Evolutionary conservation across 2,888 invertebrate genomes (phyloP).

Genomic region (Zhengitettix transpicula): DNA sequence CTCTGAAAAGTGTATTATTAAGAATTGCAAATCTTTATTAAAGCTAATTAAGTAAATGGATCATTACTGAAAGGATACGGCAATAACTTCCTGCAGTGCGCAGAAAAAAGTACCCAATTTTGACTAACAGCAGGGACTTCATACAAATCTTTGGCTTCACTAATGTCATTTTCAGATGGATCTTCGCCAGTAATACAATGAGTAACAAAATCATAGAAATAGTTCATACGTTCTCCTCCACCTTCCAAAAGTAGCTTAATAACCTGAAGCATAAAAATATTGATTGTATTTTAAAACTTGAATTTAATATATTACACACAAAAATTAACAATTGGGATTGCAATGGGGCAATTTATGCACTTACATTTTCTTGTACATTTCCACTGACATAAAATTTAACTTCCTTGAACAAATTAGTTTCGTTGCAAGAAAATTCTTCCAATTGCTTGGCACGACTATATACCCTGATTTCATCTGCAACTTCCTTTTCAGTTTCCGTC

Average conservation of each 20-base stretch:
- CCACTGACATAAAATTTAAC: constrained; percentile 72
- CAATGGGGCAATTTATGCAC: not conserved
- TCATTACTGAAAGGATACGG: constrained; percentile 34
- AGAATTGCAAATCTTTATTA: no score
- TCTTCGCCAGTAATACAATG: constrained; percentile 80
- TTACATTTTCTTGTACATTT: constrained; percentile 54
- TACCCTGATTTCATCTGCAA: not conserved
- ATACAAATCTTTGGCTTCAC: constrained; percentile 83
- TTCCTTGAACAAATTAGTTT: constrained; percentile 51
- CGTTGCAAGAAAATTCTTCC: not conserved
- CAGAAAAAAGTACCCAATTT: constrained; percentile 61
- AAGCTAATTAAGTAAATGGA: no score
- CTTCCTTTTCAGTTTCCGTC: no score
- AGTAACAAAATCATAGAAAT: constrained; percentile 81
- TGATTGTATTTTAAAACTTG: not conserved
- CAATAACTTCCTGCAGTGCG: constrained; percentile 36
- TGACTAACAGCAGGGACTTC: constrained; percentile 80
- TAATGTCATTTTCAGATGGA: constrained; percentile 70
- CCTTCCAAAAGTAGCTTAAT: constrained; percentile 62
- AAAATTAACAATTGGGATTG: not conserved
- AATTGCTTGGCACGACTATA: not conserved
- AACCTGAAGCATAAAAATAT: constrained; percentile 38
- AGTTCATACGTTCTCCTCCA: constrained; percentile 75
- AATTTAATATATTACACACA: not conserved
- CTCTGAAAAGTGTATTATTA: no score